Percentiles rank a stretch among this genome's conserved stretches.
Conservation (phyloP, 2,113 vertebrate genomes). For the Aramus guarauna region DNA sequence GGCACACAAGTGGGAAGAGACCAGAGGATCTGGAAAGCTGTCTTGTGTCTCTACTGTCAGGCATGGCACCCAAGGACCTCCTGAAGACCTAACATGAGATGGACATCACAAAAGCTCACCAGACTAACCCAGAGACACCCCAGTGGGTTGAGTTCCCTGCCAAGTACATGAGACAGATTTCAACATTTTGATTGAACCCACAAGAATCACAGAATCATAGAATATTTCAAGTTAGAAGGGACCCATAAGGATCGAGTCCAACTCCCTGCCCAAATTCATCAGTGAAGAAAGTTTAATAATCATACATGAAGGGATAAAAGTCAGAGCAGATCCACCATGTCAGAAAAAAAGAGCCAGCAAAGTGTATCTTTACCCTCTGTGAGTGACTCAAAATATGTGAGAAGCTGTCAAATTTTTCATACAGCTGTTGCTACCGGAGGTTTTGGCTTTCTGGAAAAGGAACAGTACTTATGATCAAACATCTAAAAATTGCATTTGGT, state of each 20-base stretch:
- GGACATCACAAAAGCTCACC: not conserved
- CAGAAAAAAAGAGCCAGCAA: not conserved
- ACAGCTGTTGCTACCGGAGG: not conserved
- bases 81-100: not conserved
- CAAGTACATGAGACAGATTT: not conserved
- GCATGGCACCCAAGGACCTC: not conserved
- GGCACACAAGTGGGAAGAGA: not conserved
- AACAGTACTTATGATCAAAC: not conserved
- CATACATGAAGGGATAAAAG: not conserved
- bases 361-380: not conserved
- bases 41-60: not conserved
- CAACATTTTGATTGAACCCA: not conserved
- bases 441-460: not conserved
- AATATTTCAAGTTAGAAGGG: not conserved
- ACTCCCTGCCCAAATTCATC: not conserved
- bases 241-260: not conserved
- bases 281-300: not conserved
- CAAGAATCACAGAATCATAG: not conserved
- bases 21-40: not conserved
- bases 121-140: not conserved
- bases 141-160: not conserved
- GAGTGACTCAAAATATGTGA: not conserved
- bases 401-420: not conserved
- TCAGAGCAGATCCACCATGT: not conserved
- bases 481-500: not conserved